A percentile compares a stretch with the other conserved stretches of the same genome.
These are phyloP conservation scores for Furcifer pardalis DNA, from an alignment of 2,797 vertebrate genomes.

Conservation along the genomic window DNA sequence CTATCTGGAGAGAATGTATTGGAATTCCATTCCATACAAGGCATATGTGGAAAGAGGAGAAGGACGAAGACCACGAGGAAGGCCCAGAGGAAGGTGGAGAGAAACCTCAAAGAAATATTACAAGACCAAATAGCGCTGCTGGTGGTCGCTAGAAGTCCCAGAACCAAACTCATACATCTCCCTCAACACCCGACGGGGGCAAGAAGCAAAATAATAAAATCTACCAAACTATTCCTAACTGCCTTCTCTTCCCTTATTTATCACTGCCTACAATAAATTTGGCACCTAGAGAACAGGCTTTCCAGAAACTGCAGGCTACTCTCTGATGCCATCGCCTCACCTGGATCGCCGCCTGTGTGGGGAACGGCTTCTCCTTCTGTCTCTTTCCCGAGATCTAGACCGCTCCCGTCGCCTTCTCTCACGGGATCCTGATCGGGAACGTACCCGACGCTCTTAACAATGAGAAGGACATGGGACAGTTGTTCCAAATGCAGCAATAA, in stretches of 20 bases:
- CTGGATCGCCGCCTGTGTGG: conserved; percentile 90
- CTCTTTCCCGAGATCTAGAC: conserved; percentile 86
- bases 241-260: background rate
- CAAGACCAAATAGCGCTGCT: too few species aligned
- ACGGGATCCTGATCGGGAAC: conserved; percentile 87
- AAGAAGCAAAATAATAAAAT: too few species aligned
- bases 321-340: conserved; percentile 66
- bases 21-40: too few species aligned
- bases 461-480: background rate
- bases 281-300: background rate
- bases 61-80: too few species aligned
- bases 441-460: conserved; percentile 84
- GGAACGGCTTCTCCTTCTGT: conserved; percentile 86
- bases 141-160: too few species aligned
- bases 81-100: too few species aligned
- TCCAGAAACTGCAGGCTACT: background rate
- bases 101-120: too few species aligned
- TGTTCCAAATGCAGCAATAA: background rate
- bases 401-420: conserved; percentile 87
- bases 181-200: too few species aligned
- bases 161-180: too few species aligned
- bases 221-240: too few species aligned
- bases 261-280: background rate
- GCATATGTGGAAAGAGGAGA: too few species aligned
- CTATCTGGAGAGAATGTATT: too few species aligned